Conservation (phyloP, 1,140 invertebrate species). For the Copidosoma floridanum region DNA sequence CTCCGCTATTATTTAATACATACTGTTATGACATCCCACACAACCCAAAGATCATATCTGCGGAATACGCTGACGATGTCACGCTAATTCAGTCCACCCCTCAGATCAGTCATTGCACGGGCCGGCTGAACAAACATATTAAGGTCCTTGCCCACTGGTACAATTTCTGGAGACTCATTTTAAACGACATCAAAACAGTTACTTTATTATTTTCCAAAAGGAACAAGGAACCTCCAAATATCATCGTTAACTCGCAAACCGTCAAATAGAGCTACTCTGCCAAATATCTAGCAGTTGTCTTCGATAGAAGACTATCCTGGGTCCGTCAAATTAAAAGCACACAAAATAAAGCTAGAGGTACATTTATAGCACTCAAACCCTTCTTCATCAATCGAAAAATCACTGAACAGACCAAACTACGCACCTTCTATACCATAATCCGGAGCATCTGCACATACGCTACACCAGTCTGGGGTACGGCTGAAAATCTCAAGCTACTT, state of each 20-base stretch:
- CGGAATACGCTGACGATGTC: slow-evolving; percentile 4
- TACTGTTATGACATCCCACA: slow-evolving; percentile 11
- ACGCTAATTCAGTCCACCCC: background rate
- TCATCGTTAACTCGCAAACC: background rate
- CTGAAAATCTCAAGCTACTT: background rate
- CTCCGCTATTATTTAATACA: too few relatives aligned
- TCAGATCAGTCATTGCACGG: background rate
- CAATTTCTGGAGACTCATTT: background rate
- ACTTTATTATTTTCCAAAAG: slow-evolving; percentile 1
- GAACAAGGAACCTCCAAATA: background rate
- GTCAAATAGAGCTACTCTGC: background rate
- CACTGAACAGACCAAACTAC: background rate
- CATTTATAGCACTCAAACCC: background rate
- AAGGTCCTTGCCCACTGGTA: background rate
- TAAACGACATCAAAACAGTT: slow-evolving; percentile 12
- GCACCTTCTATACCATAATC: slow-evolving; percentile 19
- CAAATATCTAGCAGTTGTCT: slow-evolving; percentile 6
- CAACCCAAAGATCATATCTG: background rate
- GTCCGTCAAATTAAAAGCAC: background rate
- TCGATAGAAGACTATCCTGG: slow-evolving; percentile 7
- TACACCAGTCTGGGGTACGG: slow-evolving; percentile 13
- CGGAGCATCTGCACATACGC: slow-evolving; percentile 11
- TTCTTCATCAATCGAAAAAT: slow-evolving; percentile 15
- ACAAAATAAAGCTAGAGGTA: background rate
- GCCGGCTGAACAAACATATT: background rate